A percentile compares a stretch with the other conserved stretches of the same genome.
Evolutionary conservation across 2,113 vertebrate genomes (phyloP).

Genomic region (Origma solitaria): DNA sequence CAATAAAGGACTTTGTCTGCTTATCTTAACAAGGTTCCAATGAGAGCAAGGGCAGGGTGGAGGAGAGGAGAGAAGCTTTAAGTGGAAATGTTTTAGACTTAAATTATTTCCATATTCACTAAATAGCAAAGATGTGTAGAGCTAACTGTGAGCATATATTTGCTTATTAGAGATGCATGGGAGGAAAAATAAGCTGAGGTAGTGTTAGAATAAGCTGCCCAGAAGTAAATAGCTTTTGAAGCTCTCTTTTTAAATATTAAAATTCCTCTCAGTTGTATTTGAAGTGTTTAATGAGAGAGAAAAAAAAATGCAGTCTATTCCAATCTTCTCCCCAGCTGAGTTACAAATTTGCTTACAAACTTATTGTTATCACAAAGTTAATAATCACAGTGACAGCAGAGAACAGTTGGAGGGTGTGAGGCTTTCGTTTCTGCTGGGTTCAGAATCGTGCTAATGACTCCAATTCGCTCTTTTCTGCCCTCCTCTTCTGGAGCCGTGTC

Average conservation of each 20-base stretch:
- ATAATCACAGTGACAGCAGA: background rate
- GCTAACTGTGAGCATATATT: background rate
- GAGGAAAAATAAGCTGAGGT: background rate
- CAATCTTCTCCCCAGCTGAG: background rate
- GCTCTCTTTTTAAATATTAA: slow-evolving; percentile 40
- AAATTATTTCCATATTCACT: background rate
- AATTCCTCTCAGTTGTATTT: background rate
- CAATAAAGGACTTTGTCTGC: background rate
- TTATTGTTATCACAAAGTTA: background rate
- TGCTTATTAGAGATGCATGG: background rate
- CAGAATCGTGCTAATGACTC: background rate
- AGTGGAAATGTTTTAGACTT: background rate
- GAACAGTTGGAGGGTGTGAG: background rate
- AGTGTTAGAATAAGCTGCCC: background rate
- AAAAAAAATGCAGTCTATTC: background rate
- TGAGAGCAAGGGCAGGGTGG: background rate
- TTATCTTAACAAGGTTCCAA: background rate
- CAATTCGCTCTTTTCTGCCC: background rate
- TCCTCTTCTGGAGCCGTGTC: background rate
- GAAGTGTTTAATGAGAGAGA: slow-evolving; percentile 25
- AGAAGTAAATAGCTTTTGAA: slow-evolving; percentile 18
- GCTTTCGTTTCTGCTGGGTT: background rate
- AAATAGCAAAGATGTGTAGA: background rate
- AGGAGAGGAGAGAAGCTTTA: background rate
- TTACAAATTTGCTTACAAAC: slow-evolving; percentile 15